Evolutionary conservation across 2,113 vertebrate species (phyloP).

Genomic region (Pipa parva): DNA sequence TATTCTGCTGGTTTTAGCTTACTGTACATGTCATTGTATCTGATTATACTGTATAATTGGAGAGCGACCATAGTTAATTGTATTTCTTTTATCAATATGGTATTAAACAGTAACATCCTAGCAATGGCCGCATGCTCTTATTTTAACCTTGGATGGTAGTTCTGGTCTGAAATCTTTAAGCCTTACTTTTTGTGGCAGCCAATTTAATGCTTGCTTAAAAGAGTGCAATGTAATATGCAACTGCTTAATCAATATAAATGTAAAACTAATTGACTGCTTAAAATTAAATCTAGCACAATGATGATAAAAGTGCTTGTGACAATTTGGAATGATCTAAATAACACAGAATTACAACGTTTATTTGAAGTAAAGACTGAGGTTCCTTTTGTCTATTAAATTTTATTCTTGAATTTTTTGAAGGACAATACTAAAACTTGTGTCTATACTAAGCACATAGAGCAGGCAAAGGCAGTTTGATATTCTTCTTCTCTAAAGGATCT

Average conservation of each 20-base stretch:
- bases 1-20: too few relatives aligned
- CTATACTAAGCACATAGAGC: too few relatives aligned
- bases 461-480: too few relatives aligned
- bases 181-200: constrained; percentile 27
- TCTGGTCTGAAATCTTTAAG: constrained; percentile 17
- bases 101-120: background rate
- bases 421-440: background rate
- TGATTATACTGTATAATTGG: too few relatives aligned
- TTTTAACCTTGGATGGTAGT: background rate
- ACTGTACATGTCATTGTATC: too few relatives aligned
- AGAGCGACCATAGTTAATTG: background rate
- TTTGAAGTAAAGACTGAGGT: background rate
- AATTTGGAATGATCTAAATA: constrained; percentile 36
- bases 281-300: constrained; percentile 35
- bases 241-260: constrained; percentile 43
- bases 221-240: constrained; percentile 40
- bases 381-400: background rate
- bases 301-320: constrained; percentile 35
- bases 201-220: constrained; percentile 38
- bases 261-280: constrained; percentile 44
- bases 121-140: constrained; percentile 1
- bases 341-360: constrained; percentile 11
- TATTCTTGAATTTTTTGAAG: background rate
- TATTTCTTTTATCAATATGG: background rate
- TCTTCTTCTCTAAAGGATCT: too few relatives aligned